phyloP scores from a whole-genome alignment of 1,140 invertebrate species.

The Drosophila littoralis region DNA sequence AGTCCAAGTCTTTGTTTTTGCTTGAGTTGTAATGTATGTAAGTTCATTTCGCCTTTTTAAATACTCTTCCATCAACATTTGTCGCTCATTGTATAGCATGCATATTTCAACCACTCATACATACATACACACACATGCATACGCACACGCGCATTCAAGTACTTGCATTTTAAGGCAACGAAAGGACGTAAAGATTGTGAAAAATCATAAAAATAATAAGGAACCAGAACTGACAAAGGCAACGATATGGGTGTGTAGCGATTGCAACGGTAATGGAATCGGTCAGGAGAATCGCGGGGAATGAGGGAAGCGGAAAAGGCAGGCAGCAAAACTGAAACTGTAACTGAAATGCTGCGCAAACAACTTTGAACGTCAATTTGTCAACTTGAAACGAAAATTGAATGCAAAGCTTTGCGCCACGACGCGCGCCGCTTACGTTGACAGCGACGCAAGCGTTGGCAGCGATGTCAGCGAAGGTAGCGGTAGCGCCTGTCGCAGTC shows the following conservation, averaged over 20 bases:
- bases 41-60: too few species aligned
- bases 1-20: too few species aligned
- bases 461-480: conserved; percentile 25
- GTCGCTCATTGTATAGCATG: conserved; percentile 16
- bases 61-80: conserved; percentile 14
- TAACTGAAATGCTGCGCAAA: conserved; percentile 81
- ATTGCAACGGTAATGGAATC: conserved; percentile 19
- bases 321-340: conserved; percentile 72
- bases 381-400: conserved; percentile 80
- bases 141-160: conserved; percentile 29
- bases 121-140: neutral
- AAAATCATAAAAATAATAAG: conserved; percentile 77
- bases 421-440: conserved; percentile 52
- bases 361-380: conserved; percentile 83
- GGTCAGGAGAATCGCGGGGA: conserved; percentile 4
- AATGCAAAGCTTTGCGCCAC: conserved; percentile 75
- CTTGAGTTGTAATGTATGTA: too few species aligned
- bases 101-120: neutral
- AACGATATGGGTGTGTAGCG: conserved; percentile 29
- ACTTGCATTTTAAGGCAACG: conserved; percentile 49
- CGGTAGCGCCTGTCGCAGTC: conserved; percentile 63
- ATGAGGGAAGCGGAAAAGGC: conserved; percentile 43
- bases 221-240: conserved; percentile 60
- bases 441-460: conserved; percentile 14
- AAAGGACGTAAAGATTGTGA: conserved; percentile 56